Evolutionary conservation across 2,888 invertebrate species (phyloP).

Genomic region (Altica lythri): DNA sequence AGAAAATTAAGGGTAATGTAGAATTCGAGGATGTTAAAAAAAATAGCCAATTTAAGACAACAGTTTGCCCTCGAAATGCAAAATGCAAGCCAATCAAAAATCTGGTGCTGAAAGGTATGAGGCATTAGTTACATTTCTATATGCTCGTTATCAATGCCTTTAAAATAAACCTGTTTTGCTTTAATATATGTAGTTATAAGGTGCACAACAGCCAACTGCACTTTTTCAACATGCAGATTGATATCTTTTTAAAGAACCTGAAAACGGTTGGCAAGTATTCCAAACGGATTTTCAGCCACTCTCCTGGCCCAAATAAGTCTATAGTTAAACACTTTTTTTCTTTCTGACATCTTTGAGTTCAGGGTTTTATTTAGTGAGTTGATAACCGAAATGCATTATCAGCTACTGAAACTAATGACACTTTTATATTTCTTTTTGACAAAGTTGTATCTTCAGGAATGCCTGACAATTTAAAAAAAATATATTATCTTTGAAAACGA

Average conservation of each 20-base stretch:
- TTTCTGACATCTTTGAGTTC: not conserved
- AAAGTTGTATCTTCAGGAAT: not conserved
- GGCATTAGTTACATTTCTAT: not conserved
- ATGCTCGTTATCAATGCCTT: not conserved
- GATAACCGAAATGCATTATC: not conserved
- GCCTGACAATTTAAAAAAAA: not conserved
- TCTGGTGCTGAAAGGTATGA: not conserved
- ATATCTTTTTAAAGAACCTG: not conserved
- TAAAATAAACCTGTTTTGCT: not conserved
- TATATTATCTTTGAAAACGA: too few relatives aligned
- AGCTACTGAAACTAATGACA: not conserved
- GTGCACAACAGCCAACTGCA: not conserved
- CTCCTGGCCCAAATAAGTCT: not conserved
- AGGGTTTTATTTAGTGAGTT: not conserved
- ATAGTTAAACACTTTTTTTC: not conserved
- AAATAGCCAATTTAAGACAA: not conserved
- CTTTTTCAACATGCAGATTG: not conserved
- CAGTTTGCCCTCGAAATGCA: not conserved
- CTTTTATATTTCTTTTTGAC: not conserved
- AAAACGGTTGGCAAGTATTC: not conserved
- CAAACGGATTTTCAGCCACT: not conserved
- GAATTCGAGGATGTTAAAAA: not conserved
- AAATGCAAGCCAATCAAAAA: not conserved
- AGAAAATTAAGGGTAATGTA: not conserved
- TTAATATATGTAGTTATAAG: not conserved